phyloP scores from a whole-genome alignment of 2,113 vertebrate genomes.

The Anseranas semipalmata region DNA sequence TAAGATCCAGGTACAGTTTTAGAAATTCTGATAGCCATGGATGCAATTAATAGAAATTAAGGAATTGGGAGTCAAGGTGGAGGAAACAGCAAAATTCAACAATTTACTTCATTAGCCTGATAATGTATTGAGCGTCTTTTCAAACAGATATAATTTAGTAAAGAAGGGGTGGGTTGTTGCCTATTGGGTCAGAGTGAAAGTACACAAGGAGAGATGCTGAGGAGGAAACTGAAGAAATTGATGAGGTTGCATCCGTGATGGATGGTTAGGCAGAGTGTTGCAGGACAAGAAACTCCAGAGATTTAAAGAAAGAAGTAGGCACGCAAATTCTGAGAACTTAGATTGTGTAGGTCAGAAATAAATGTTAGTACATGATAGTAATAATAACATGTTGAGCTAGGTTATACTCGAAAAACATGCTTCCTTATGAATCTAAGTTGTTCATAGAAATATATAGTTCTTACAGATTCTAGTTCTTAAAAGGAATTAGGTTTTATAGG shows the following conservation, averaged over 20 bases:
- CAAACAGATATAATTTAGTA: not conserved
- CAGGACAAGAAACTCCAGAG: not conserved
- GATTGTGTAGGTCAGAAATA: not conserved
- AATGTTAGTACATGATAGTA: not conserved
- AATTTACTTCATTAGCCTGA: not conserved
- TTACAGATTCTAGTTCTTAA: not conserved
- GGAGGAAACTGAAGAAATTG: not conserved
- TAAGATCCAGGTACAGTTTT: accelerated
- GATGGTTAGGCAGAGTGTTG: not conserved
- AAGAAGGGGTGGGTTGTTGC: not conserved
- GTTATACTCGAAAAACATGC: not conserved
- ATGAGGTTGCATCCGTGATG: not conserved
- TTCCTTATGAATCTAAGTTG: not conserved
- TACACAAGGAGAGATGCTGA: not conserved
- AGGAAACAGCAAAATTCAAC: not conserved
- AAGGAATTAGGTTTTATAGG: not conserved
- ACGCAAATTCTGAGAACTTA: not conserved
- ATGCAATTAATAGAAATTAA: not conserved
- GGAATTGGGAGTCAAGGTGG: not conserved
- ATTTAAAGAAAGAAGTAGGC: not conserved
- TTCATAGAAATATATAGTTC: not conserved
- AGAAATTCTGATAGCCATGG: not conserved
- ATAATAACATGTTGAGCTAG: not conserved
- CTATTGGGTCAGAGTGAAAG: not conserved
- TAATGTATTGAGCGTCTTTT: not conserved